Base-by-base conservation (phyloP, 2,113 vertebrate genomes). In the Porphyrio hochstetteri region DNA sequence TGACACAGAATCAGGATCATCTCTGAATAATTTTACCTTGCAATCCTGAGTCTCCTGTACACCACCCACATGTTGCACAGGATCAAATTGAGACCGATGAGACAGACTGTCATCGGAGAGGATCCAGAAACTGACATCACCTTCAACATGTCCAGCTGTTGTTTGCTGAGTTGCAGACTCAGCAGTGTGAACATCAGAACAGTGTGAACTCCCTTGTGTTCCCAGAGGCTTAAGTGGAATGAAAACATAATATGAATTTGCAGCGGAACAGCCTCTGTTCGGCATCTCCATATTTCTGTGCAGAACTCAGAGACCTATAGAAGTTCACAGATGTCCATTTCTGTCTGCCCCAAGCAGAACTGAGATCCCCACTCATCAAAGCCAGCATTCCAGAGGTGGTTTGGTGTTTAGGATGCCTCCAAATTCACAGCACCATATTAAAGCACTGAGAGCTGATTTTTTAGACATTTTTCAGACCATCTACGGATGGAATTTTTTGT, bases 171-270 rank as follows among this genome's bases (percentile, higher is more conserved):
- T 79, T 7, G 10, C 50, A 94, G 86, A n/a, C 68, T 92, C 91
- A 90, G 40, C 40, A 40, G 40, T 40, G 40, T 40, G 40, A 40
- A 40, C 40, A 40, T 40, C 86, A 92, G 92, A 93, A 91, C 83
- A 91, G 61, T 65, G 80, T 92, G 88, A 96, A 97, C 91, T 95
- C 94, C 86, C 72, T 92, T 33, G 28, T 82, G 31, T n/a, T 96
- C 95, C 86, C 95, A 91, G 72, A 80, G 90, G 92, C 63, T 92
- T 96, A 97, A 88, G 82, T 90, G 90, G 92, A 96, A 95, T 1
- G 9, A 94, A 94, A 86, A 48, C 57, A 56, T 36, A 75, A 68
- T 8, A 35, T 12, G 29, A 84, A 86, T 78, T 64, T 88, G 23
- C 60, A 94, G 50, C 53, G 91, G 59, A 81, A 74, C 27, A 35